These are phyloP conservation scores for Parazoanthus atlanticus DNA, from an alignment of 92 coral and sea anemone genomes.

Conservation along the genomic window DNA sequence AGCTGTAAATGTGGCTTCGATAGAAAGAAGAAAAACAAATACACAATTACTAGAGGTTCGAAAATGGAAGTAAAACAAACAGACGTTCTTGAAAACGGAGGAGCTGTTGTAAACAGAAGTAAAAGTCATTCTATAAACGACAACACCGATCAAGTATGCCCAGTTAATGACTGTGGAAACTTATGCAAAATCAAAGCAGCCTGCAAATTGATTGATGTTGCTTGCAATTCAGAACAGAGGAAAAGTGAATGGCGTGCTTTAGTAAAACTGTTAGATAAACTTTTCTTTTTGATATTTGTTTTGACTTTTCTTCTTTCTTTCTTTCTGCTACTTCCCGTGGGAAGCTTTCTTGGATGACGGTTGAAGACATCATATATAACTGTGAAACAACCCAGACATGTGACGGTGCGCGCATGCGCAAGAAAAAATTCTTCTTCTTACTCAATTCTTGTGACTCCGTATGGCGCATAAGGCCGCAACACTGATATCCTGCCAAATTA, in stretches of 20 bases:
- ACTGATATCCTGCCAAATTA: no score
- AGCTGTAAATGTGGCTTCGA: slow-evolving; percentile 19
- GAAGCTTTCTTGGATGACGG: neutral
- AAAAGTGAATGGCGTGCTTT: slow-evolving; percentile 81
- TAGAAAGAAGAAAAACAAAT: neutral
- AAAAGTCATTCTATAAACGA: neutral
- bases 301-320: slow-evolving; percentile 50
- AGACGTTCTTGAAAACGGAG: neutral
- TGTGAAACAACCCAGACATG: no score
- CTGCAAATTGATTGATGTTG: neutral
- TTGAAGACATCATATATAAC: neutral
- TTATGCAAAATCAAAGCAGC: neutral
- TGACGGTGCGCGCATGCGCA: no score
- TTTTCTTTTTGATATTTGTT: slow-evolving; percentile 74
- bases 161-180: neutral
- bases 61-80: neutral
- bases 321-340: neutral
- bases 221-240: neutral
- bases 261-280: slow-evolving; percentile 66
- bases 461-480: no score
- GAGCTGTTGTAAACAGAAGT: neutral
- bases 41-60: neutral
- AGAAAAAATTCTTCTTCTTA: no score
- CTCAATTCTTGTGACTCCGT: no score
- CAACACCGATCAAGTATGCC: neutral